Evolutionary conservation across 2,113 vertebrate species (phyloP).

Genomic region (Eolophus roseicapilla): DNA sequence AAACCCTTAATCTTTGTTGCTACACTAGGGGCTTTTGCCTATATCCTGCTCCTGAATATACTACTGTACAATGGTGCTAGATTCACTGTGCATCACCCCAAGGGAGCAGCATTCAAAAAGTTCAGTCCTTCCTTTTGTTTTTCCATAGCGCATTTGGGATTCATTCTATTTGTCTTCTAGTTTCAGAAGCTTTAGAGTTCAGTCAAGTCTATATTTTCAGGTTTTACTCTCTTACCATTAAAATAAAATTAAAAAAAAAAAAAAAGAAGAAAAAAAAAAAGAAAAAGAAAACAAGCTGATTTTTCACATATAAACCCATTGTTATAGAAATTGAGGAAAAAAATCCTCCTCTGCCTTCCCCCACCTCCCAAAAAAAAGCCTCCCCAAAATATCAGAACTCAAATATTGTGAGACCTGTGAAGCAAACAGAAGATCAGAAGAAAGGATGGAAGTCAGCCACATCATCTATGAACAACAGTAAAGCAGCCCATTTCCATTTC

Average conservation of each 20-base stretch:
- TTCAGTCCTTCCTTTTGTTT: background rate
- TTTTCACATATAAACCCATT: background rate
- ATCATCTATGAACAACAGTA: background rate
- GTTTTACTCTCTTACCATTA: background rate
- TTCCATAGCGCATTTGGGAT: background rate
- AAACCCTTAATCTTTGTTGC: background rate
- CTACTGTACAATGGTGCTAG: background rate
- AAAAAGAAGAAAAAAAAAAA: background rate
- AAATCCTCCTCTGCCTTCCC: background rate
- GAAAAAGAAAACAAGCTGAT: background rate
- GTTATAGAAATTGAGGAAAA: background rate
- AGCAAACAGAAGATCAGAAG: background rate
- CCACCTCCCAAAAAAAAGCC: background rate
- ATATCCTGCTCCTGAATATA: background rate
- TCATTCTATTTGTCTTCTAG: background rate
- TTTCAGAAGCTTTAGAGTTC: background rate
- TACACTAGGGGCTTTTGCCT: background rate
- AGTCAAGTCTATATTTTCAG: background rate
- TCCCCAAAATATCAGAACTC: background rate
- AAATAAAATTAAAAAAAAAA: background rate
- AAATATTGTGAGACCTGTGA: background rate
- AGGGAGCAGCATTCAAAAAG: background rate
- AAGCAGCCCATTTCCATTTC: background rate
- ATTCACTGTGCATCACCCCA: background rate
- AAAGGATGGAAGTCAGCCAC: background rate